A percentile compares a stretch with the other conserved stretches of the same genome.
Conservation (phyloP, 2,113 vertebrate species). For the Campylomormyrus tamandua region DNA sequence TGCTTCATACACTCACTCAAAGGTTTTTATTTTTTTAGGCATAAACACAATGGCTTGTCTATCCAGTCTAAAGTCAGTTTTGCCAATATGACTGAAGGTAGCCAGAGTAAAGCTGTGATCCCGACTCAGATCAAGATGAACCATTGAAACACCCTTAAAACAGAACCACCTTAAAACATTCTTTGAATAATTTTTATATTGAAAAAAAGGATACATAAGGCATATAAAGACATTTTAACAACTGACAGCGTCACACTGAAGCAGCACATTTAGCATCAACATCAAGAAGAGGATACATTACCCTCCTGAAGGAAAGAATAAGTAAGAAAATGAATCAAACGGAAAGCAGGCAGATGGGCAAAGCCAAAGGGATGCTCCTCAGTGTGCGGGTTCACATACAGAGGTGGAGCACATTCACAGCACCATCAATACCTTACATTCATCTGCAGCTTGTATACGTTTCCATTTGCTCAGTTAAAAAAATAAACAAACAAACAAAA, state of each 20-base stretch:
- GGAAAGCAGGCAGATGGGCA: neutral
- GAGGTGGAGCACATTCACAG: neutral
- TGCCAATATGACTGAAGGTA: conserved; percentile 25
- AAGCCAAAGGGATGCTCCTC: conserved; percentile 13
- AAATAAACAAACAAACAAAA: neutral
- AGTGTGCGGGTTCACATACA: neutral
- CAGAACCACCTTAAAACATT: conserved; percentile 39
- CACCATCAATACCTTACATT: neutral
- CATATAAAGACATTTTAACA: conserved; percentile 47
- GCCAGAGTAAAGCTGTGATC: conserved; percentile 64
- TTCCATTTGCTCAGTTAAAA: conserved; percentile 9
- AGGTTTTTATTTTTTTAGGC: neutral
- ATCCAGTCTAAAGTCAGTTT: neutral
- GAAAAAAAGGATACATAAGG: conserved; percentile 58
- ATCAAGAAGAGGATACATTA: conserved; percentile 24
- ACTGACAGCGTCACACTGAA: conserved; percentile 45
- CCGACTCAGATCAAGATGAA: conserved; percentile 43
- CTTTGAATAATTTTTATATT: conserved; percentile 53
- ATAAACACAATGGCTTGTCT: neutral
- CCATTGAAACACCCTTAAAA: conserved; percentile 42
- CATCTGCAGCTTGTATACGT: neutral
- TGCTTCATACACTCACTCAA: neutral
- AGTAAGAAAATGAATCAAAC: conserved; percentile 20
- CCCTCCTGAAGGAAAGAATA: conserved; percentile 14
- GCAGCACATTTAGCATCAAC: conserved; percentile 46